phyloP scores from a whole-genome alignment of 2,797 vertebrate genomes.

The Semaprochilodus insignis region DNA sequence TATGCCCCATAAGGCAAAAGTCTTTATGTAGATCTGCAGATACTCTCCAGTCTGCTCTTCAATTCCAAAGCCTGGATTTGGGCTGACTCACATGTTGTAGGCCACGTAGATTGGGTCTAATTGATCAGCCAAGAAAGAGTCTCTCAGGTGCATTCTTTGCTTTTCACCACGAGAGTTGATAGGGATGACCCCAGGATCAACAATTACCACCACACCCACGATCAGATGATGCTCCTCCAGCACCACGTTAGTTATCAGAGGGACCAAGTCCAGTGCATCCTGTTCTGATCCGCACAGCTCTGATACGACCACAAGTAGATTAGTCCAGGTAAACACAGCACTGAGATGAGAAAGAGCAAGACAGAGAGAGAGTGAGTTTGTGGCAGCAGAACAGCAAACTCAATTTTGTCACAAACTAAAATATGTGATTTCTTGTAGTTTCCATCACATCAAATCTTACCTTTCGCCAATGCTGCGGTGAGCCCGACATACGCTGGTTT shows the following conservation, averaged over 20 bases:
- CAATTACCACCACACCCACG: constrained; percentile 96
- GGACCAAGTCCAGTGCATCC: constrained; percentile 96
- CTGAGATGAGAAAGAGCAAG: constrained; percentile 67
- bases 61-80: background rate
- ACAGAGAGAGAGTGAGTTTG: background rate
- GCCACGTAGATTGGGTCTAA: constrained; percentile 98
- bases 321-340: constrained; percentile 99
- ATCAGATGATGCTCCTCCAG: constrained; percentile 98
- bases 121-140: constrained; percentile 97
- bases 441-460: constrained; percentile 70
- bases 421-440: background rate
- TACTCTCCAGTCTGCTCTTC: background rate
- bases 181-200: constrained; percentile 96
- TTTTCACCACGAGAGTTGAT: constrained; percentile 99
- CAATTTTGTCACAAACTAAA: background rate
- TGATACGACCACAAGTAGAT: constrained; percentile 96
- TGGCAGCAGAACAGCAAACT: background rate
- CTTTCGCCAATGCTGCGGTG: constrained; percentile 98
- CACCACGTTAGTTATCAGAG: constrained; percentile 96
- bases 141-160: constrained; percentile 97
- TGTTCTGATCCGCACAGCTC: constrained; percentile 97
- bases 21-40: constrained; percentile 2
- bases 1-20: background rate
- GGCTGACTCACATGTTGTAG: constrained; percentile 91
- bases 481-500: constrained; percentile 92